These are phyloP conservation scores for Chrysoperla carnea DNA, from an alignment of 1,140 invertebrate species.

Conservation along the genomic window DNA sequence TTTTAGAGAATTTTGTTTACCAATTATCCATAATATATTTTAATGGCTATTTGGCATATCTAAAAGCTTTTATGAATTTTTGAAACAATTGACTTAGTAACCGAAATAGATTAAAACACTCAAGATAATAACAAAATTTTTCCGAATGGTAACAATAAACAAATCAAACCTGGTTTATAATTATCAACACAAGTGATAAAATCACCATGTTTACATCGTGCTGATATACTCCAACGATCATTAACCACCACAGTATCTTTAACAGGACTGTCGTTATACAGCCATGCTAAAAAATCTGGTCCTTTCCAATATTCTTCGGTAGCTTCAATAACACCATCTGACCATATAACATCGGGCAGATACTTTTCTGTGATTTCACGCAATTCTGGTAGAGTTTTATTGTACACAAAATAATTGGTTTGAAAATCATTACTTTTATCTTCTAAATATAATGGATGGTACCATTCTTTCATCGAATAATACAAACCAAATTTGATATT, in stretches of 20 bases:
- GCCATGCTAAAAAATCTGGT: constrained; percentile 70
- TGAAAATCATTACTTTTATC: constrained; percentile 53
- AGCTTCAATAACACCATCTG: constrained; percentile 82
- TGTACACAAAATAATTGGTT: constrained; percentile 41
- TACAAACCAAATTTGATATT: constrained; percentile 69
- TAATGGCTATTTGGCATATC: too few species aligned
- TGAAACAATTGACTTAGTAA: too few species aligned
- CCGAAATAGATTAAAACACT: too few species aligned
- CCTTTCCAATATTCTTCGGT: constrained; percentile 65
- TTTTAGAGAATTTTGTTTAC: too few species aligned
- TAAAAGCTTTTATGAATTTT: too few species aligned
- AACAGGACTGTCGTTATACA: constrained; percentile 91
- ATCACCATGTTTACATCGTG: constrained; percentile 72
- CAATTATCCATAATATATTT: too few species aligned
- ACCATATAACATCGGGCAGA: constrained; percentile 82
- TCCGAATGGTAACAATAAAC: too few species aligned
- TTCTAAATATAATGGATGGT: constrained; percentile 61
- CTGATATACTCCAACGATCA: constrained; percentile 67
- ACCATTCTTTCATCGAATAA: constrained; percentile 86
- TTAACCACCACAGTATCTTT: constrained; percentile 76
- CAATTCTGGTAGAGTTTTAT: constrained; percentile 61
- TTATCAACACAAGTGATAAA: constrained; percentile 71
- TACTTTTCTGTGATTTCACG: constrained; percentile 59
- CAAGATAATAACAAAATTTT: too few species aligned
- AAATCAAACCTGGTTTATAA: constrained; percentile 59